Conservation (phyloP, 2,113 vertebrate genomes). For the Chionodraco myersi region DNA sequence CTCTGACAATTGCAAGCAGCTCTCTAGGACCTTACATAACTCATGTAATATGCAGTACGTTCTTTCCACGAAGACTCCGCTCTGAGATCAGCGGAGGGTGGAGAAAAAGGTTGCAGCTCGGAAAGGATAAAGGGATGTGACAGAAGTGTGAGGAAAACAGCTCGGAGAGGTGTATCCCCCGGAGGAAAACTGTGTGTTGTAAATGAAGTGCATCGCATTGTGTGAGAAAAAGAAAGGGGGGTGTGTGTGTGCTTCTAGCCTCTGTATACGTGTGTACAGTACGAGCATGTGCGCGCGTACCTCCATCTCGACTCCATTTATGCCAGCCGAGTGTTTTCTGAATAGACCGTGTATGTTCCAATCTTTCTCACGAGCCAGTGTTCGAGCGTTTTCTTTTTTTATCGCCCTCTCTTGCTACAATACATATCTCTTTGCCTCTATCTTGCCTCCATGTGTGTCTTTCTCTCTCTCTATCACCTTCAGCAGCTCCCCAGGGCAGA, state of each 20-base stretch:
- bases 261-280: slow-evolving; percentile 52
- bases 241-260: background rate
- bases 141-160: slow-evolving; percentile 60
- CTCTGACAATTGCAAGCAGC: slow-evolving; percentile 49
- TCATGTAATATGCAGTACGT: slow-evolving; percentile 65
- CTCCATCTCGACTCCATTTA: slow-evolving; percentile 63
- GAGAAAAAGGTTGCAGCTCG: background rate
- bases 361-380: slow-evolving; percentile 45
- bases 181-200: slow-evolving; percentile 53
- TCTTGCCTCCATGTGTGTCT: slow-evolving; percentile 65
- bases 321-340: slow-evolving; percentile 40
- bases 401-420: slow-evolving; percentile 50
- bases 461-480: slow-evolving; percentile 75
- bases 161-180: slow-evolving; percentile 57
- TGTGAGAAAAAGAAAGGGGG: slow-evolving; percentile 17
- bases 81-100: slow-evolving; percentile 9
- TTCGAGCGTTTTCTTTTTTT: slow-evolving; percentile 34
- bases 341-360: slow-evolving; percentile 56
- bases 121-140: slow-evolving; percentile 54
- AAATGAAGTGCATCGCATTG: slow-evolving; percentile 68
- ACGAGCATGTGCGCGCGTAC: slow-evolving; percentile 3
- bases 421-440: slow-evolving; percentile 61
- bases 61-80: slow-evolving; percentile 45
- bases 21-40: slow-evolving; percentile 62
- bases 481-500: slow-evolving; percentile 81